Evolutionary conservation across 2,113 vertebrate species (phyloP), one percentile per base, ranked within the genome.

Genomic region (Gnathonemus longibarbis): DNA sequence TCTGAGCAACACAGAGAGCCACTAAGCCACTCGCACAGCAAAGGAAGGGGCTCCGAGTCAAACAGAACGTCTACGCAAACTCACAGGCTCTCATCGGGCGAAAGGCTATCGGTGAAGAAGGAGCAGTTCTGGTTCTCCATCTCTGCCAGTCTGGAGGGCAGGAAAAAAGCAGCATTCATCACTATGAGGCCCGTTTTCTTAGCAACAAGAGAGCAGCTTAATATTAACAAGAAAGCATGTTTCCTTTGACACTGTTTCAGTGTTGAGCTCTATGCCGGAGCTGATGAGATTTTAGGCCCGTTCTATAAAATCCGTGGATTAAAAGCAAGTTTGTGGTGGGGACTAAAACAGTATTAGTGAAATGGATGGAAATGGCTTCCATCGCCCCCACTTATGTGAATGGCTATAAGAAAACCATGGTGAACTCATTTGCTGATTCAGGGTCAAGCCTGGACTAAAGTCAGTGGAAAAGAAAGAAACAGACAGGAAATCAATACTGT

Each of bases 121-220:
- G 97, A 96, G 27, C 96, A 97, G 70, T 96, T 97, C 91, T 97
- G 96, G 91, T 94, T 97, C 95, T 97, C 97, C 96, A 97, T 97
- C 90, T 97, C 96, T 56, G 96, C 96, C 89, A 97, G 96, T 91
- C 96, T 97, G 89, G 13, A 45, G 49, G 49, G 49, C 4, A 53
- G 70, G 19, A 45, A 92, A 84, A 7, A 31, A 3, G 49, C 49
- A 50, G 5, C 24, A 50, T 42, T 80, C 48, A 52, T 66, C 66
- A 21, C 31, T 45, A 31, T 31, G 13, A 15, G 66, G 49, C n/a
- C 24, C 24, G 3, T 50, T 74, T 77, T 45, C 27, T 27, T 46
- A 77, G 31, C 66, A 7, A 15, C 3, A 27, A 15, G 27, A 87
- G 9, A 8, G 46, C 50, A 53, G 85, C 88, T 66, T 50, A 39